Evolutionary conservation across 2,888 invertebrate species (phyloP), one percentile per base, ranked within the genome.

Genomic region (Ephialtes manifestator): DNA sequence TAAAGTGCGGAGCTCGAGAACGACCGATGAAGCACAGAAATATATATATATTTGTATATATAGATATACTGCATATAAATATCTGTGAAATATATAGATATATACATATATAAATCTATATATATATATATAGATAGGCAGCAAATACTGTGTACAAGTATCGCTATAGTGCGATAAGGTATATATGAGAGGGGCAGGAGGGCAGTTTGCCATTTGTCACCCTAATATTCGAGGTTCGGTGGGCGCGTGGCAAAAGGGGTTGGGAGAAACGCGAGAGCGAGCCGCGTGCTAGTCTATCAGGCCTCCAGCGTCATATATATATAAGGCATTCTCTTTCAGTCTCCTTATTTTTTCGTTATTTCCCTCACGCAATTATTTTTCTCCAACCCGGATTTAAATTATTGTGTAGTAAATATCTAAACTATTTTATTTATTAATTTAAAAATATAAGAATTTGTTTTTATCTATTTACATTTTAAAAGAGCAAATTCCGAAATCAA

Each of bases 171-270:
- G 63, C 10, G 63, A 31, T 31, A 63, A 63, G 63, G 15, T 63
- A 63, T 31, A n/a, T 79, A 20, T 28, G 67, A 20, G 28, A 60
- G 13, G 58, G 31, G 13, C 39, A 15, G 70, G 48, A 72, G 81
- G 81, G 81, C 70, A 70, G 85, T 31, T 74, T 74, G 86, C 84
- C 87, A 86, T 88, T 87, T 87, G 88, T 88, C 87, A 87, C 79
- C 74, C 77, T 87, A 87, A 88, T 87, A 84, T 86, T 77, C 80
- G 28, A n/a, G 53, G 60, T 63, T 60, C 48, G 74, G 48, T 58
- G 46, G 58, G 72, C 72, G 72, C 58, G 74, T 63, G 60, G 74
- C 60, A 18, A 31, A 75, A 75, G 74, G 74, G 74, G 60, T 43
- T 60, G 78, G 63, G 31, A 46, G 43, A 53, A 70, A 31, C 31